Percentiles rank a stretch among this genome's conserved stretches.
Conservation (phyloP, 2,888 invertebrate species). For the Blastobasis lacticolella region DNA sequence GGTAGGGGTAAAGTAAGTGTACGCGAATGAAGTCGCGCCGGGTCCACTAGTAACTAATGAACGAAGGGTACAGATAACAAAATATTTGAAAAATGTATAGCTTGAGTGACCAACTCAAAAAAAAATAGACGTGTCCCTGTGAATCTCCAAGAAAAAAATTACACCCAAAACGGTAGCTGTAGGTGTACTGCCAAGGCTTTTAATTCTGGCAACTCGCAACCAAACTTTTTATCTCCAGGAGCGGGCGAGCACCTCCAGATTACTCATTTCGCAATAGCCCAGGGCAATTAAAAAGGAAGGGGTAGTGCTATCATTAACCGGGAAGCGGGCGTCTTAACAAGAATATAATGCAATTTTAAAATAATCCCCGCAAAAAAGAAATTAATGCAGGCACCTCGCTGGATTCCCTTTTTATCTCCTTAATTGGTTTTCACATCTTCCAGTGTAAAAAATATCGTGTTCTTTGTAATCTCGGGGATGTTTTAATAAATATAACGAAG, state of each 20-base stretch:
- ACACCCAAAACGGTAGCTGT: too few relatives aligned
- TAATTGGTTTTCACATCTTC: constrained; percentile 76
- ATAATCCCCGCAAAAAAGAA: constrained; percentile 74
- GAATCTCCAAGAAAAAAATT: too few relatives aligned
- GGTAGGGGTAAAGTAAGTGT: too few relatives aligned
- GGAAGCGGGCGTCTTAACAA: constrained; percentile 68
- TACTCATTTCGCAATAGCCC: constrained; percentile 72
- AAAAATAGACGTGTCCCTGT: too few relatives aligned
- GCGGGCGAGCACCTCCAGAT: constrained; percentile 63
- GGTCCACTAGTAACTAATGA: too few relatives aligned
- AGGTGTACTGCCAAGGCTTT: too few relatives aligned
- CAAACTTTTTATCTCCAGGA: constrained; percentile 55
- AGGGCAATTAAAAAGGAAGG: constrained; percentile 71
- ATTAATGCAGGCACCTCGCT: constrained; percentile 73
- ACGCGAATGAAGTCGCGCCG: too few relatives aligned
- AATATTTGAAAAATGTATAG: too few relatives aligned
- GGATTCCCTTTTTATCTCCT: constrained; percentile 74
- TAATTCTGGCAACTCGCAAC: constrained; percentile 12
- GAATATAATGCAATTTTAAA: constrained; percentile 75
- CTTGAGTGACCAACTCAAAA: too few relatives aligned
- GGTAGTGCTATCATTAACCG: constrained; percentile 71
- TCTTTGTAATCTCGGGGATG: constrained; percentile 74
- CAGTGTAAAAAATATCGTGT: constrained; percentile 73
- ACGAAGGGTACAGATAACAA: too few relatives aligned
- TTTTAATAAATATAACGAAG: constrained; percentile 75